phyloP scores from a whole-genome alignment of 2,888 invertebrate species.

The Dorcus hopei region DNA sequence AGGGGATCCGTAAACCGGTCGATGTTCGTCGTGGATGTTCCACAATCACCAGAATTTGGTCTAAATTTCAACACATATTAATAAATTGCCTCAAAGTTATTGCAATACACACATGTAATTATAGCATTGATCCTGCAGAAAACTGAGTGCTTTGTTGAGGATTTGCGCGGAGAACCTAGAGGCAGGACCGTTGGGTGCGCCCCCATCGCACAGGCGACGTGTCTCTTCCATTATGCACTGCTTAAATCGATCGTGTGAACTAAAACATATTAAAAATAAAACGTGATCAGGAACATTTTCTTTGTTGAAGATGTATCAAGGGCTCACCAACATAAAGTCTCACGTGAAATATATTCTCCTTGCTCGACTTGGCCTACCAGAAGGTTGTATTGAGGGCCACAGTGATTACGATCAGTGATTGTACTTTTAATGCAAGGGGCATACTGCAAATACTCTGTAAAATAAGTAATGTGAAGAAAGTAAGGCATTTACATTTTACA shows the following conservation, averaged over 20 bases:
- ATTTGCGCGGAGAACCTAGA: conserved; percentile 55
- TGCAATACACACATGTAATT: conserved; percentile 55
- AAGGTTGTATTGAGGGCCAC: conserved; percentile 56
- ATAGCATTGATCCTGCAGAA: conserved; percentile 58
- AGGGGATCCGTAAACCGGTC: conserved; percentile 29
- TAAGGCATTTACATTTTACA: too few species aligned
- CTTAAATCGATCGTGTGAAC: conserved; percentile 58
- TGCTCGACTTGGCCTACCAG: conserved; percentile 58
- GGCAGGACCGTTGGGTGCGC: conserved; percentile 50
- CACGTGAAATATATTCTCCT: conserved; percentile 52
- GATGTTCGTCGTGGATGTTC: conserved; percentile 16
- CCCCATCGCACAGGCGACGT: conserved; percentile 52
- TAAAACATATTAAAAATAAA: conserved; percentile 33
- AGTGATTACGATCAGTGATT: conserved; percentile 54
- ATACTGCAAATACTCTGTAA: conserved; percentile 57
- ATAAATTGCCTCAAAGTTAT: not conserved
- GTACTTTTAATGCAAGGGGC: conserved; percentile 61
- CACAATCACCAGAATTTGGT: conserved; percentile 54
- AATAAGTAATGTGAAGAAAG: not conserved
- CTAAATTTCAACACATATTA: conserved; percentile 37
- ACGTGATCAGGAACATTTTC: not conserved
- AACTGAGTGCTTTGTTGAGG: conserved; percentile 58
- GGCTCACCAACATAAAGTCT: conserved; percentile 58
- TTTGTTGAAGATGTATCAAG: not conserved
- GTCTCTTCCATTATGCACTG: conserved; percentile 57